These are phyloP conservation scores for Merops nubicus DNA, from an alignment of 2,113 vertebrate species.

Conservation along the genomic window DNA sequence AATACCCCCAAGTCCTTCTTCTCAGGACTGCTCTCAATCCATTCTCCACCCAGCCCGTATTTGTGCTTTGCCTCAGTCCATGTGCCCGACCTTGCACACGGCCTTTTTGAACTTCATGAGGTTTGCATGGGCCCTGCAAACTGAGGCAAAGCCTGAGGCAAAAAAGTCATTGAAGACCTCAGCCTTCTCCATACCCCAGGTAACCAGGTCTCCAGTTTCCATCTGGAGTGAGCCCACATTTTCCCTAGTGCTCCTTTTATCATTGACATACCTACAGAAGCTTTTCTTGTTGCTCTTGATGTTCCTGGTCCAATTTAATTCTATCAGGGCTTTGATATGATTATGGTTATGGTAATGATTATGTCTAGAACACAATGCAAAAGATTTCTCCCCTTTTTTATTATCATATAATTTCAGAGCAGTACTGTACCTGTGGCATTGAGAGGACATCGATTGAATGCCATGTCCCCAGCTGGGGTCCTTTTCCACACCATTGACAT, in stretches of 20 bases:
- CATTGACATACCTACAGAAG: neutral
- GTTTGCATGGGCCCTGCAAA: neutral
- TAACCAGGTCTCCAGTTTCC: neutral
- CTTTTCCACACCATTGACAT: slow-evolving; percentile 98
- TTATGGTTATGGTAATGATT: neutral
- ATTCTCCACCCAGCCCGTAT: neutral
- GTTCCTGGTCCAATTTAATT: neutral
- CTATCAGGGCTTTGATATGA: neutral
- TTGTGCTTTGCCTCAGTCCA: neutral
- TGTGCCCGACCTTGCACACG: neutral
- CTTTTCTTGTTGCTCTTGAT: neutral
- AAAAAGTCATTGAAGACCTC: neutral
- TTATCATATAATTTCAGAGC: neutral
- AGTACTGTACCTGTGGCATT: slow-evolving; percentile 92
- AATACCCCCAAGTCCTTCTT: neutral
- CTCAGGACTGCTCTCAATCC: neutral
- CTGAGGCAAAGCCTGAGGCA: neutral
- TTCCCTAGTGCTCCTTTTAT: neutral
- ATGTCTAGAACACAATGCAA: neutral
- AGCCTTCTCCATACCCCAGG: neutral
- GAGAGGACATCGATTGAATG: slow-evolving; percentile 95
- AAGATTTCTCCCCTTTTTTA: neutral
- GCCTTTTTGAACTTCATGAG: neutral
- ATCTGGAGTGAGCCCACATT: neutral
- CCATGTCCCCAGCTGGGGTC: slow-evolving; percentile 94